Percentiles rank a stretch among this genome's conserved stretches.
These are phyloP conservation scores for Volucella inanis DNA, from an alignment of 2,888 invertebrate species.

Conservation along the genomic window DNA sequence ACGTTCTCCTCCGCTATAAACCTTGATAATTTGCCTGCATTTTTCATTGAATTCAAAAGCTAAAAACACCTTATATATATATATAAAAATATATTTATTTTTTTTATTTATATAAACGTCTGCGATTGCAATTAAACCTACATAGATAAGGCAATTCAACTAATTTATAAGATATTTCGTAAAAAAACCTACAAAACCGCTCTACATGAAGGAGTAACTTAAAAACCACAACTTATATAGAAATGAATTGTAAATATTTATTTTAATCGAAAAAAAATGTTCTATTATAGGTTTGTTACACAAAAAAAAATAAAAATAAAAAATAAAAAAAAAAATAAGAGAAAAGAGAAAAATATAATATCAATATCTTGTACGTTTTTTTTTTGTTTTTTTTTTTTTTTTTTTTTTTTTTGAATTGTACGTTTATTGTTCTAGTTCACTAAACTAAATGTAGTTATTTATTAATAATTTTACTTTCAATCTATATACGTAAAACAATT, in stretches of 20 bases:
- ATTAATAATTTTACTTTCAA: slow-evolving; percentile 65
- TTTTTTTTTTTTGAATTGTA: too few species aligned
- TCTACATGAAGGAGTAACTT: slow-evolving; percentile 13
- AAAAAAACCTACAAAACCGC: neutral
- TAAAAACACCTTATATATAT: slow-evolving; percentile 25
- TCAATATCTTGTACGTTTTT: slow-evolving; percentile 43
- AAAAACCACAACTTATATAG: neutral
- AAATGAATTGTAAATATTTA: slow-evolving; percentile 59
- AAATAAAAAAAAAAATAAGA: neutral
- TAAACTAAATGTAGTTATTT: slow-evolving; percentile 70
- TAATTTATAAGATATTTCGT: slow-evolving; percentile 45
- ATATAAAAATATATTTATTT: slow-evolving; percentile 30
- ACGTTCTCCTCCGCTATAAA: neutral
- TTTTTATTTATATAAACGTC: slow-evolving; percentile 41
- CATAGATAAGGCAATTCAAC: slow-evolving; percentile 58
- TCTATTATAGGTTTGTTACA: slow-evolving; percentile 60
- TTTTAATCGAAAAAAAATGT: slow-evolving; percentile 33
- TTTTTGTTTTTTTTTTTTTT: neutral
- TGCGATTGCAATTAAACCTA: slow-evolving; percentile 32
- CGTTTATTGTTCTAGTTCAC: slow-evolving; percentile 64
- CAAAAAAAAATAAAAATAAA: slow-evolving; percentile 25
- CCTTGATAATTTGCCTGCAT: neutral
- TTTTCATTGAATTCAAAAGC: slow-evolving; percentile 28
- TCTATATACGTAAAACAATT: slow-evolving; percentile 33
- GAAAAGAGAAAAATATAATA: slow-evolving; percentile 11